A percentile compares a stretch with the other conserved stretches of the same genome.
Evolutionary conservation across 1,140 invertebrate species (phyloP).

Genomic region (Semibalanus balanoides): DNA sequence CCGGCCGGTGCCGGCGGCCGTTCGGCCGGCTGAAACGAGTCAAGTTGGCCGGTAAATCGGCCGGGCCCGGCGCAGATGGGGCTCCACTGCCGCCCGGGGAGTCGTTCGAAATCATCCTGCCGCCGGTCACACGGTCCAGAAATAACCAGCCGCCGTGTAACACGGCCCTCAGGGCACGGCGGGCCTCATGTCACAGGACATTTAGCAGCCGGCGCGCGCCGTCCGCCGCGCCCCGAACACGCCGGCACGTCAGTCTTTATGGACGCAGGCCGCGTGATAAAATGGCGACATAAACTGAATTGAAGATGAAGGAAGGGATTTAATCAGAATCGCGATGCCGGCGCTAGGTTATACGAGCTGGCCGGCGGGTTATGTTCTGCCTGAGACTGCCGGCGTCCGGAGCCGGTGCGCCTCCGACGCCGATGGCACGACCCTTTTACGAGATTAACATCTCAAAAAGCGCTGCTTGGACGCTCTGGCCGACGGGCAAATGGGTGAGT

Average conservation of each 20-base stretch:
- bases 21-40: not conserved
- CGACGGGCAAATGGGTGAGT: not conserved
- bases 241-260: not conserved
- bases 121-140: not conserved
- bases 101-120: not conserved
- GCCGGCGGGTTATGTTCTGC: not conserved
- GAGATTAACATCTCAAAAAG: slow-evolving; percentile 1
- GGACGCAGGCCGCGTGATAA: not conserved
- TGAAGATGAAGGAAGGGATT: slow-evolving; percentile 2
- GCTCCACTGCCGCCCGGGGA: not conserved
- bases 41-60: not conserved
- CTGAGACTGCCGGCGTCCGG: not conserved
- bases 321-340: slow-evolving; percentile 1
- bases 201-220: no score
- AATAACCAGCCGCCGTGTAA: not conserved
- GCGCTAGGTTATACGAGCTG: not conserved
- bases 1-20: no score
- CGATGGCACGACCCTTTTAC: not conserved
- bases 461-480: not conserved
- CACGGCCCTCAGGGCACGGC: not conserved
- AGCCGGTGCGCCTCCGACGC: no score
- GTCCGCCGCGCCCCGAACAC: no score
- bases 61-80: not conserved
- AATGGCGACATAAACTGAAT: slow-evolving; percentile 2
- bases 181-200: not conserved